These are phyloP conservation scores for Rallus limicola DNA, from an alignment of 2,113 vertebrate genomes.

Conservation along the genomic window DNA sequence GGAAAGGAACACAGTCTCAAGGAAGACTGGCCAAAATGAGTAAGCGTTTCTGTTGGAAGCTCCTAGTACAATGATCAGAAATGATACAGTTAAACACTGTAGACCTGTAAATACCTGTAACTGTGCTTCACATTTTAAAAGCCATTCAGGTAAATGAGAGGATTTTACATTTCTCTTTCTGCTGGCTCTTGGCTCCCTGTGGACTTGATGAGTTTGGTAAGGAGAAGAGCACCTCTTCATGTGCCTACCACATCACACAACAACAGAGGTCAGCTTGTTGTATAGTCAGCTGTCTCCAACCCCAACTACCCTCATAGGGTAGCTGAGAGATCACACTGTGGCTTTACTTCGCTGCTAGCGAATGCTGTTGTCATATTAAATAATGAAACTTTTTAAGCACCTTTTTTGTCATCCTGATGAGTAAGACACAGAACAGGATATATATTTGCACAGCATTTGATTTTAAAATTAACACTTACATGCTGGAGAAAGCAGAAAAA, in stretches of 20 bases:
- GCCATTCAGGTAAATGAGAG: background rate
- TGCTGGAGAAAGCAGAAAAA: background rate
- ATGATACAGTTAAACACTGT: background rate
- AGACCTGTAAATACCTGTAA: background rate
- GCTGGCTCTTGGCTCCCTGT: background rate
- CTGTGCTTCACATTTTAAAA: background rate
- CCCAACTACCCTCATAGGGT: background rate
- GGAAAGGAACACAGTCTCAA: background rate
- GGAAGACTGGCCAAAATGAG: background rate
- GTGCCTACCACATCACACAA: rapidly evolving
- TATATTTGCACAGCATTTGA: background rate
- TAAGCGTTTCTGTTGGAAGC: background rate
- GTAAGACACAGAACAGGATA: background rate
- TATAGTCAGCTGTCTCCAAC: background rate
- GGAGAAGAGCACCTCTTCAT: background rate
- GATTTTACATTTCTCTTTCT: background rate
- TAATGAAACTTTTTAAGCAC: background rate
- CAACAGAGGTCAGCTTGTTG: background rate
- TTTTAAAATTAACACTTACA: background rate
- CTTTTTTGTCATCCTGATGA: background rate
- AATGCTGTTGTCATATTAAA: background rate
- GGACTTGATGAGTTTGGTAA: background rate
- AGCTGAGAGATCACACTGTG: background rate
- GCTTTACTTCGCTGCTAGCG: background rate
- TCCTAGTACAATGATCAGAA: background rate